These are phyloP conservation scores for Choristoneura fumiferana DNA, from an alignment of 1,140 invertebrate genomes.

Conservation along the genomic window DNA sequence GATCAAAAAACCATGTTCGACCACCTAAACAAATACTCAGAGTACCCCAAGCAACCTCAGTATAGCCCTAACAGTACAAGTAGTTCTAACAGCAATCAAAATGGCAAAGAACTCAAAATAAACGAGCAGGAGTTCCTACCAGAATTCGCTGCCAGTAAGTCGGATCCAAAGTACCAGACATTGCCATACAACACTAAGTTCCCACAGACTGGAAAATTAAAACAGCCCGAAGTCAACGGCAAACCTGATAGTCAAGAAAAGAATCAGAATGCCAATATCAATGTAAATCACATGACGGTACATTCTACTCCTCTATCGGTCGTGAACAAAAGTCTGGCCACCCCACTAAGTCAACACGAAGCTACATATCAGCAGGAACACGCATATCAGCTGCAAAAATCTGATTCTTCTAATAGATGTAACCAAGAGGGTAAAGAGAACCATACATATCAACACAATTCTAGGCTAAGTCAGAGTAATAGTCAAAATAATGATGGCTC, in stretches of 20 bases:
- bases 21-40: constrained; percentile 68
- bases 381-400: constrained; percentile 76
- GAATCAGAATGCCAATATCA: constrained; percentile 55
- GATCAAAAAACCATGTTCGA: constrained; percentile 72
- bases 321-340: constrained; percentile 83
- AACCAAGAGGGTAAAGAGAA: constrained; percentile 77
- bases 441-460: constrained; percentile 71
- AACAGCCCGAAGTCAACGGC: constrained; percentile 56
- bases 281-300: constrained; percentile 80
- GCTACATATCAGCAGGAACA: constrained; percentile 69
- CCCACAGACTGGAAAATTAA: constrained; percentile 76
- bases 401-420: constrained; percentile 72
- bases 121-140: constrained; percentile 77
- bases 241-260: constrained; percentile 64
- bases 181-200: constrained; percentile 94
- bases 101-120: constrained; percentile 68
- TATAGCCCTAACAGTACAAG: constrained; percentile 68
- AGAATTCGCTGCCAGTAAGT: constrained; percentile 84
- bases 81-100: constrained; percentile 72
- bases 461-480: constrained; percentile 71
- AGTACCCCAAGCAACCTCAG: constrained; percentile 69
- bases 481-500: constrained; percentile 58
- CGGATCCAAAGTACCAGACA: constrained; percentile 96
- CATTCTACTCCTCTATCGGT: constrained; percentile 83
- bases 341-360: constrained; percentile 79